phyloP scores from a whole-genome alignment of 2,113 vertebrate genomes.

The Eleginops maclovinus region DNA sequence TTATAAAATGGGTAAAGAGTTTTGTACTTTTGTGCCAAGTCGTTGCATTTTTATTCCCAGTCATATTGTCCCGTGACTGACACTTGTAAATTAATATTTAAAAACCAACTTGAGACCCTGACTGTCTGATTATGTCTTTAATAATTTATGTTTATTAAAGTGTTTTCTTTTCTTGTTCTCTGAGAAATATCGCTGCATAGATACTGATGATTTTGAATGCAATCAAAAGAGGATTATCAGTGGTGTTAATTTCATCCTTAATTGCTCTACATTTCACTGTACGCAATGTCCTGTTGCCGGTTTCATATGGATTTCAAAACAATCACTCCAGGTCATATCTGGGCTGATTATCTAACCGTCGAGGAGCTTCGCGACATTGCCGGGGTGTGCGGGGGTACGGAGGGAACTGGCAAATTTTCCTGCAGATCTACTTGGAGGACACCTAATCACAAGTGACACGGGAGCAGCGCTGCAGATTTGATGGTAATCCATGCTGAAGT shows the following conservation, averaged over 20 bases:
- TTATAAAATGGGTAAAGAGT: too few species aligned
- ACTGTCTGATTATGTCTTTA: not conserved
- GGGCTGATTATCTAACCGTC: constrained; percentile 62
- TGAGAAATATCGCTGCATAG: not conserved
- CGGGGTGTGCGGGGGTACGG: constrained; percentile 18
- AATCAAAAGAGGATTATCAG: not conserved
- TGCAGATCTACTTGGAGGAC: constrained; percentile 68
- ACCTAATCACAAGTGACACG: constrained; percentile 80
- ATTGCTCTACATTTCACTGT: not conserved
- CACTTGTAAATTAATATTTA: too few species aligned
- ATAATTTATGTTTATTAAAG: not conserved
- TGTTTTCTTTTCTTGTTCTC: not conserved
- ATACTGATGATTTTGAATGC: not conserved
- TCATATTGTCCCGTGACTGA: too few species aligned
- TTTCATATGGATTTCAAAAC: constrained; percentile 52
- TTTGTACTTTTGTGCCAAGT: too few species aligned
- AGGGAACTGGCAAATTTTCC: constrained; percentile 56
- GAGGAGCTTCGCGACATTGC: constrained; percentile 39
- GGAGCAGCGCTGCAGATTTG: constrained; percentile 71
- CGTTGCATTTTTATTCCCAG: too few species aligned
- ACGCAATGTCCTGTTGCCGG: not conserved
- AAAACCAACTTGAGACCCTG: not conserved
- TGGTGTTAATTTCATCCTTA: not conserved
- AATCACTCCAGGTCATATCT: constrained; percentile 53
- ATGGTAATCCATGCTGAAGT: constrained; percentile 77